Percentiles rank a stretch among this genome's conserved stretches.
Conservation (phyloP, 1,140 invertebrate species). For the Heliconius nattereri region DNA sequence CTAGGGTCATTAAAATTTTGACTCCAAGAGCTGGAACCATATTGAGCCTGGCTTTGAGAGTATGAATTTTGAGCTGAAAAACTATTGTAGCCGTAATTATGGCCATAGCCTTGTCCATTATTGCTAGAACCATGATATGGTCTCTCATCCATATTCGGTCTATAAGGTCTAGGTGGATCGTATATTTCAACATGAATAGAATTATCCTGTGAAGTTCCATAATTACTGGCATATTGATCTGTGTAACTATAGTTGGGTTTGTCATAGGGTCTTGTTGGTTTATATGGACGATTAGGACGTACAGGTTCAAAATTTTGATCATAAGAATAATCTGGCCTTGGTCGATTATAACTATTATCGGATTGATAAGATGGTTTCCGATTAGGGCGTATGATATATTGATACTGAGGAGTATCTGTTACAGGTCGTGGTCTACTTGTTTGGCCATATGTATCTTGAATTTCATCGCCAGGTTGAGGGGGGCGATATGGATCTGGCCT, state of each 20-base stretch:
- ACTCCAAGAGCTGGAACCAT: conserved; percentile 44
- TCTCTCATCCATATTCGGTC: conserved; percentile 46
- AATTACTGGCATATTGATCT: conserved; percentile 62
- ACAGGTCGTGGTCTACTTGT: conserved; percentile 47
- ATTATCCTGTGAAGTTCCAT: conserved; percentile 62
- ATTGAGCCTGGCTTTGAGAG: conserved; percentile 47
- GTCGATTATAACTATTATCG: conserved; percentile 48
- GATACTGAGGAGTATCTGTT: conserved; percentile 59
- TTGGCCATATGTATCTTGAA: conserved; percentile 53
- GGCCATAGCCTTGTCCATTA: conserved; percentile 40
- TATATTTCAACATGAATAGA: conserved; percentile 68
- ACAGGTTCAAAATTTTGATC: conserved; percentile 42
- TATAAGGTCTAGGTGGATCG: conserved; percentile 67
- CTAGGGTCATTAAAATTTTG: conserved; percentile 43
- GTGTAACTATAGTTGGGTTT: conserved; percentile 58
- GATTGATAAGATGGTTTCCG: conserved; percentile 52
- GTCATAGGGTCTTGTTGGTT: conserved; percentile 51
- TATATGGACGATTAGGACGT: conserved; percentile 47
- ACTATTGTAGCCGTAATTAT: conserved; percentile 48
- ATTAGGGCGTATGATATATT: conserved; percentile 66
- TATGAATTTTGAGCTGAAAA: conserved; percentile 58
- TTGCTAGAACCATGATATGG: conserved; percentile 46
- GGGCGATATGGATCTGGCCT: conserved; percentile 59
- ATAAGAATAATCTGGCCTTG: conserved; percentile 48
- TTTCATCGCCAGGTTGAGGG: conserved; percentile 48